Base-by-base conservation (phyloP, 2,888 invertebrate species). In the Harpalus rubripes region DNA sequence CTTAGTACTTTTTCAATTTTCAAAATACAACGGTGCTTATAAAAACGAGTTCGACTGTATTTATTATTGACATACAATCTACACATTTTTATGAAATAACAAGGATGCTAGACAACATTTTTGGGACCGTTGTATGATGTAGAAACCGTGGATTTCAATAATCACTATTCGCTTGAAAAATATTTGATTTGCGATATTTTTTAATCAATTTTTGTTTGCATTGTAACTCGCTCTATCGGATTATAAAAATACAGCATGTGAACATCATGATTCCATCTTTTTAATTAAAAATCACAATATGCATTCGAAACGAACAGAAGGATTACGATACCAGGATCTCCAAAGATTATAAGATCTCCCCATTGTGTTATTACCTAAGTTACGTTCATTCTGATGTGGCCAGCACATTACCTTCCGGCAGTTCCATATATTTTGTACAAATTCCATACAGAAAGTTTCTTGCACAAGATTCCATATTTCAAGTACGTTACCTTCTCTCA, bases 201-300 rank as follows among this genome's bases (percentile, higher is more conserved):
- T 84, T 84, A 84, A 84, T 84, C 78, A 84, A 78, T 65, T 84
- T 52, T 84, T 84, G 84, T 84, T 84, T 84, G 84, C 44, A 26
- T 59, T 78, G 52, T 58, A n/a, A 7, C 12, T 78, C 8, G 39
- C 12, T 15, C 26, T 56, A 10, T 32, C 5, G 78, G 84, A 84
- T 84, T 84, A 83, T 83, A 52, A 76, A 84, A 84, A 76, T 68
- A 78, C 18, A 63, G 22, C 16, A 8, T 56, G 32, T 52, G 44
- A 52, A 52, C 44, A 52, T 52, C 44, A 52, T 32, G 32, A 32
- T 12, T 52, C 44, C 44, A 10, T 52, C 44, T 82, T 82, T 82
- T 82, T 82, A 82, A 82, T 82, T 82, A 82, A 82, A 82, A 82
- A 82, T 72, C 82, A 59, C 15, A 59, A 15, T 59, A 32, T 32